Conservation (phyloP, 2,888 invertebrate species). For the Trichogramma evanescens region DNA sequence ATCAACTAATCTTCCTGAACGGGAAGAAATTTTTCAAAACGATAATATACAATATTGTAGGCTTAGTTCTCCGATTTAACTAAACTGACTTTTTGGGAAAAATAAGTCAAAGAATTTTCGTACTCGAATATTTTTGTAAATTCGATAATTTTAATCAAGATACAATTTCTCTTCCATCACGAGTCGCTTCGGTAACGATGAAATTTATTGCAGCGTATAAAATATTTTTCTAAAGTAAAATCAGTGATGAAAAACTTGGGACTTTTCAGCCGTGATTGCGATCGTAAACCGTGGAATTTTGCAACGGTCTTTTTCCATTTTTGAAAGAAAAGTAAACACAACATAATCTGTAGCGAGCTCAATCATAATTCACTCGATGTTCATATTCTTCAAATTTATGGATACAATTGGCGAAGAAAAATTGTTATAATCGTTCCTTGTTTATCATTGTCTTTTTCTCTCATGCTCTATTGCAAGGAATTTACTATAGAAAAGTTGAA, state of each 20-base stretch:
- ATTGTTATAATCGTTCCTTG: background rate
- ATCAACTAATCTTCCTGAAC: too few species aligned
- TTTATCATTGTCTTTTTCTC: too few species aligned
- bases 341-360: background rate
- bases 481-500: background rate
- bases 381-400: slow-evolving; percentile 19
- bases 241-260: background rate
- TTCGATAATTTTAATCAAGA: background rate
- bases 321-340: background rate
- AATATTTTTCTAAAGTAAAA: slow-evolving; percentile 18
- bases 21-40: too few species aligned
- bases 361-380: slow-evolving; percentile 16
- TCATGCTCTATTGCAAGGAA: background rate
- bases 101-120: too few species aligned
- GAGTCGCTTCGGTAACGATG: slow-evolving; percentile 6
- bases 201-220: background rate
- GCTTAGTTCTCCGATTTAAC: too few species aligned
- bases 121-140: slow-evolving; percentile 16
- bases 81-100: too few species aligned
- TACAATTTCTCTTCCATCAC: background rate
- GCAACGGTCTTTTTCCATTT: slow-evolving; percentile 14
- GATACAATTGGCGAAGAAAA: background rate
- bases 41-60: too few species aligned
- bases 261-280: background rate
- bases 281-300: slow-evolving; percentile 6